A percentile compares a stretch with the other conserved stretches of the same genome.
Evolutionary conservation across 2,797 vertebrate species (phyloP).

Genomic region (Chelon auratus): DNA sequence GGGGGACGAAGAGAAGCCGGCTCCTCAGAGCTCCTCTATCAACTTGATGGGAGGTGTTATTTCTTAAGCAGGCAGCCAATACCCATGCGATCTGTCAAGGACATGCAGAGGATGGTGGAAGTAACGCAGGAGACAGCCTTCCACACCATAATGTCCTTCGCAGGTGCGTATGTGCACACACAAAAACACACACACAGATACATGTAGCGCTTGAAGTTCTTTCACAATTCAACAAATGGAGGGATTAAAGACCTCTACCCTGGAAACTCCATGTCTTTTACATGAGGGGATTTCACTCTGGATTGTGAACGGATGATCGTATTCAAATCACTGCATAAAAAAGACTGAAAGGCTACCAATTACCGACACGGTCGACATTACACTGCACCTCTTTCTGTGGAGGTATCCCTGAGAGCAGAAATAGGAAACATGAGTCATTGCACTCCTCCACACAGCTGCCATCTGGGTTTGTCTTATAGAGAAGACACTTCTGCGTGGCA

Average conservation of each 20-base stretch:
- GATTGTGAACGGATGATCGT: constrained; percentile 45
- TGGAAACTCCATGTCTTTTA: constrained; percentile 46
- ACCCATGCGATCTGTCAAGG: constrained; percentile 78
- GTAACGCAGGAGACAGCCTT: constrained; percentile 32
- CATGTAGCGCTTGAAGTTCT: constrained; percentile 12
- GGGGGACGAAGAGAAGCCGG: constrained; percentile 39
- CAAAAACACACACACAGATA: constrained; percentile 26
- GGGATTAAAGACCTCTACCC: constrained; percentile 44
- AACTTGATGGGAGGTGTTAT: constrained; percentile 78
- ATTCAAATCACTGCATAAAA: constrained; percentile 46
- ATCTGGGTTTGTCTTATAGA: constrained; percentile 21
- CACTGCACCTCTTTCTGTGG: constrained; percentile 25
- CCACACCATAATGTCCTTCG: constrained; percentile 47
- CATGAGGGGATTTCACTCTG: constrained; percentile 38
- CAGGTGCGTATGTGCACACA: constrained; percentile 22
- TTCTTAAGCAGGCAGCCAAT: constrained; percentile 77
- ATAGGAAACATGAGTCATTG: constrained; percentile 46
- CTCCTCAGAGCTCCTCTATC: constrained; percentile 69
- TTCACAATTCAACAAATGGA: constrained; percentile 43
- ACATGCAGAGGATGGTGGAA: constrained; percentile 43
- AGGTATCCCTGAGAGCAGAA: constrained; percentile 31
- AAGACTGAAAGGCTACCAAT: constrained; percentile 51
- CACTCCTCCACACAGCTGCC: constrained; percentile 19
- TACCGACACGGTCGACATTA: constrained; percentile 34
- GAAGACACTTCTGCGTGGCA: constrained; percentile 44